A percentile compares a stretch with the other conserved stretches of the same genome.
Conservation (phyloP, 2,797 vertebrate genomes). For the Hirundo rustica region DNA sequence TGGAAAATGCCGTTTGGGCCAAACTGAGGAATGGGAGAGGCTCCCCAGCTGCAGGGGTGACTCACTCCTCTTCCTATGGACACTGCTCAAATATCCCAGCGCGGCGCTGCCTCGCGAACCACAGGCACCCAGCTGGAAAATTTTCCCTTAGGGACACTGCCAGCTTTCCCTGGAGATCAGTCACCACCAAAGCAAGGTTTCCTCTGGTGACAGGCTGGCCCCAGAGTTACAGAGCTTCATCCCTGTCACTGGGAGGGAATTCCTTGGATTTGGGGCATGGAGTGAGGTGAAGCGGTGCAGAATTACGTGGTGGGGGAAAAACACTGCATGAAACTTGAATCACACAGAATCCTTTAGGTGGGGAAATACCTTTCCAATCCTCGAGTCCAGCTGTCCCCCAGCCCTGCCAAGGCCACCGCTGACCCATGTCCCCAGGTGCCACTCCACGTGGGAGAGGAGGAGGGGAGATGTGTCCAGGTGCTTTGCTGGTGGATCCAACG, state of each 20-base stretch:
- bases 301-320: background rate
- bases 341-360: background rate
- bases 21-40: background rate
- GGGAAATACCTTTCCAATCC: background rate
- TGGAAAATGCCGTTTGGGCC: background rate
- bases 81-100: background rate
- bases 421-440: background rate
- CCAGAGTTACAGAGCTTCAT: background rate
- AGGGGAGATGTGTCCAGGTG: background rate
- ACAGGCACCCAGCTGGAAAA: background rate
- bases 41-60: background rate
- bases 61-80: background rate
- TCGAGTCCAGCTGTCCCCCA: background rate
- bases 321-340: background rate
- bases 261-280: background rate
- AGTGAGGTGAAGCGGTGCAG: background rate
- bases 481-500: background rate
- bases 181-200: fast-evolving
- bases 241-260: background rate
- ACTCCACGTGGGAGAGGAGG: background rate
- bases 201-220: background rate
- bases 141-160: background rate
- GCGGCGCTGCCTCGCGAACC: background rate
- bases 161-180: background rate
- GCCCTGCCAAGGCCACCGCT: background rate